Evolutionary conservation across 1,140 invertebrate genomes (phyloP), one percentile per base, ranked within the genome.

Genomic region (Littorina saxatilis): DNA sequence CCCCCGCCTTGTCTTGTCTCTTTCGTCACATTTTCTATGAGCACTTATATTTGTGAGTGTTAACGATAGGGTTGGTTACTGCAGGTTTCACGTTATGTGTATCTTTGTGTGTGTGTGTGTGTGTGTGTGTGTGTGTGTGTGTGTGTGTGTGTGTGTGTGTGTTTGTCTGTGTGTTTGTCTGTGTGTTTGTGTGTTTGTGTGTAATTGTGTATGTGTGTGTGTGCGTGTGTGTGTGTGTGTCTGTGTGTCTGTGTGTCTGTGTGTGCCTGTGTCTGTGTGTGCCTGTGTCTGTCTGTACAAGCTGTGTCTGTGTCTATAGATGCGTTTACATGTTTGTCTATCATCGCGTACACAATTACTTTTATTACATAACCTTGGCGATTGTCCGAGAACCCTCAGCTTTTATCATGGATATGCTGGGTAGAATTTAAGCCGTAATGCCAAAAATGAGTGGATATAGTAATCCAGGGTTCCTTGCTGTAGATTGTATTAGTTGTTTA

Each of bases 191-290:
- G 58, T 61, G 58, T 61, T 9, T 61, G 58, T n/a, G 58, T 61
- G 58, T 61, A 23, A 13, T 9, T 61, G 58, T 61, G 58, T 61
- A 23, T 61, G 20, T n/a, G 58, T 61, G 20, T n/a, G 58, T 61
- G 58, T 61, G 58, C n/a, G 58, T 61, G 58, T 61, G 58, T 61
- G 58, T 61, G 58, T 61, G 58, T 61, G 58, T 61, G 58, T 61
- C 9, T 61, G 58, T 61, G 58, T 61, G 58, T 61, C 9, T 61
- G 58, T 61, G 58, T 61, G 58, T 61, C 9, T 61, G 58, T 61
- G 58, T 61, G 58, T 61, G 58, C n/a, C 9, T 61, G 58, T 29
- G 58, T 61, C 9, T 61, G 58, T 61, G 58, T 61, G 58, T 61
- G 58, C 23, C 9, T 61, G 58, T 61, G 58, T 61, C 9, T 61